A percentile compares a stretch with the other conserved stretches of the same genome.
Conservation (phyloP, 2,888 invertebrate species). For the Morpho deidamia region DNA sequence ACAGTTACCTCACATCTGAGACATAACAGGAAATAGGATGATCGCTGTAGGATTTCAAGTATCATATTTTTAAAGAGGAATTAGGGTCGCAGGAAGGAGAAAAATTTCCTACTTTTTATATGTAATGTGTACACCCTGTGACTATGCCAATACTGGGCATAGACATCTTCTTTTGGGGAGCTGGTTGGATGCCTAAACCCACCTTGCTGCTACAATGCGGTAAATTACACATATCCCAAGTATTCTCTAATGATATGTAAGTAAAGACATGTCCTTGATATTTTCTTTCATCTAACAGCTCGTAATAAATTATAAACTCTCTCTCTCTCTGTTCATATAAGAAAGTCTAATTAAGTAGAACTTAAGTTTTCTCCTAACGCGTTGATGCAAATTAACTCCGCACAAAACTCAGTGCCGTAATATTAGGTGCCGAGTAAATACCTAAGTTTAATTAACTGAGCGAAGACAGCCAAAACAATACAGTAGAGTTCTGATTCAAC, state of each 20-base stretch:
- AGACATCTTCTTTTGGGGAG: too few species aligned
- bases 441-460: conserved; percentile 36
- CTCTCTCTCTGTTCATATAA: background rate
- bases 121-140: background rate
- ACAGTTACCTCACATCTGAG: conserved; percentile 44
- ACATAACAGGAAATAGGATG: conserved; percentile 31
- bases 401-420: conserved; percentile 10
- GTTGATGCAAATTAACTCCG: conserved; percentile 11
- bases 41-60: conserved; percentile 10
- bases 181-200: too few species aligned
- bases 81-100: too few species aligned
- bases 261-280: too few species aligned
- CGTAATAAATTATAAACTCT: too few species aligned
- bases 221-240: too few species aligned
- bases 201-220: too few species aligned
- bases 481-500: conserved; percentile 36
- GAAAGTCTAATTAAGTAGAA: background rate
- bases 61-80: conserved; percentile 14
- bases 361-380: background rate
- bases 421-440: conserved; percentile 24
- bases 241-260: too few species aligned
- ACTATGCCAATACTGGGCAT: too few species aligned
- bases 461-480: conserved; percentile 29
- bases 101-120: too few species aligned
- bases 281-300: too few species aligned